Evolutionary conservation across 2,888 invertebrate species (phyloP), one percentile per base, ranked within the genome.

Genomic region (Ophion slaviceki): DNA sequence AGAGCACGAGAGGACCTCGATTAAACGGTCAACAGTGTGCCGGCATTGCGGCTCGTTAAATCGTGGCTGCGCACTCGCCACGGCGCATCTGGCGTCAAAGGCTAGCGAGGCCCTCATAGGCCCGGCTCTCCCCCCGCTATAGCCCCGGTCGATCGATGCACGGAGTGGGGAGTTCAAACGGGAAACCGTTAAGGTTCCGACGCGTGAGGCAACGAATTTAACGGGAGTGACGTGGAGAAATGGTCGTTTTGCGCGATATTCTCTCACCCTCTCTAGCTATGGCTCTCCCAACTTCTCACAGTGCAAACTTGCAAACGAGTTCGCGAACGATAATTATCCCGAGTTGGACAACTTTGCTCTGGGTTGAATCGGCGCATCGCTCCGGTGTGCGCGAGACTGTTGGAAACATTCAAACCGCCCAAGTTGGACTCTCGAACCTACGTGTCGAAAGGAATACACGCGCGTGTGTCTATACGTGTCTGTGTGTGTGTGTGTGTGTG

Each of bases 311-410:
- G 88, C 86, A 87, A 90, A 90, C 89, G 89, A 89, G 91, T 92
- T 92, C 83, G 87, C 88, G 74, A 92, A 90, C 91, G 90, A 91
- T 91, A 92, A 92, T 92, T 92, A 92, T 91, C 89, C 28, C 86
- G 90, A 92, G 91, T 92, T 91, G 89, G 87, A 89, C 87, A 90
- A 91, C 91, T 91, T 89, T 84, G 89, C 87, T 88, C 7, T 14
- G 88, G 88, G 88, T 88, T 86, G 14, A 59, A 74, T 24, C 40
- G 40, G 74, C 24, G 67, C 59, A 79, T 68, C 17, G 59, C 47
- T 24, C 67, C 20, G 24, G 62, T 61, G 67, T 61, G 59, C 24
- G 61, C 24, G 47, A 45, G 61, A 70, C n/a, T 68, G 61, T 45
- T 47, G 28, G 68, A 20, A 80, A 80, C 80, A 67, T 79, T 64